Percentiles rank a stretch among this genome's conserved stretches.
Conservation (phyloP, 2,797 vertebrate species). For the Artibeus jamaicensis region DNA sequence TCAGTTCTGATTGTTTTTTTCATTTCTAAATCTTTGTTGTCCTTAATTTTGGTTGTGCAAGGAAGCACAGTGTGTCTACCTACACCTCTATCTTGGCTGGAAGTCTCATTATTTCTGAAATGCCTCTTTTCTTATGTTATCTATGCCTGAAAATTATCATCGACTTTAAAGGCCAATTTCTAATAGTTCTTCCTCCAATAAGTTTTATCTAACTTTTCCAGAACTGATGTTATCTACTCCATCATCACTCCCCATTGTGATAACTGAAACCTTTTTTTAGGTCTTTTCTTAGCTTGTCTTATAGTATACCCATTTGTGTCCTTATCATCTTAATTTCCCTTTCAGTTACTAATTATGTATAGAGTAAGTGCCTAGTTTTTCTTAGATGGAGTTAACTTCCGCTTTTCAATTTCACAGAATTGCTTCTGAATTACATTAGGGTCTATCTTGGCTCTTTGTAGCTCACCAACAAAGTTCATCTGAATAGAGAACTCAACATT, state of each 20-base stretch:
- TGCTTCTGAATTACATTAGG: not conserved
- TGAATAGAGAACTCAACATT: not conserved
- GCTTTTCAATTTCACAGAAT: not conserved
- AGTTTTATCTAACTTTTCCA: not conserved
- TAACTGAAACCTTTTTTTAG: not conserved
- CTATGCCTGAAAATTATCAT: not conserved
- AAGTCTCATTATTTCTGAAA: not conserved
- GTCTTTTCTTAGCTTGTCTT: not conserved
- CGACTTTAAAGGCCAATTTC: not conserved
- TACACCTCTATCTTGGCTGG: no score
- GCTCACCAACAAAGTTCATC: not conserved
- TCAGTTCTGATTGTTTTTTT: no score
- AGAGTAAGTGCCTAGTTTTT: not conserved
- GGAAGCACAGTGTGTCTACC: no score
- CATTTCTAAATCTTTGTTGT: no score
- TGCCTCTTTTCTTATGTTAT: not conserved
- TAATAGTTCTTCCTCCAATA: not conserved
- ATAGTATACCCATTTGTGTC: not conserved
- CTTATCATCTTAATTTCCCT: not conserved
- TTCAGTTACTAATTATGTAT: not conserved
- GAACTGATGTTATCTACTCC: not conserved
- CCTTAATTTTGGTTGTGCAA: no score
- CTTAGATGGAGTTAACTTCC: not conserved
- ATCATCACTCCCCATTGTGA: not conserved
- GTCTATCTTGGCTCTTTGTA: not conserved